These are phyloP conservation scores for Erethizon dorsatum DNA, from an alignment of 2,797 vertebrate genomes.

Conservation along the genomic window DNA sequence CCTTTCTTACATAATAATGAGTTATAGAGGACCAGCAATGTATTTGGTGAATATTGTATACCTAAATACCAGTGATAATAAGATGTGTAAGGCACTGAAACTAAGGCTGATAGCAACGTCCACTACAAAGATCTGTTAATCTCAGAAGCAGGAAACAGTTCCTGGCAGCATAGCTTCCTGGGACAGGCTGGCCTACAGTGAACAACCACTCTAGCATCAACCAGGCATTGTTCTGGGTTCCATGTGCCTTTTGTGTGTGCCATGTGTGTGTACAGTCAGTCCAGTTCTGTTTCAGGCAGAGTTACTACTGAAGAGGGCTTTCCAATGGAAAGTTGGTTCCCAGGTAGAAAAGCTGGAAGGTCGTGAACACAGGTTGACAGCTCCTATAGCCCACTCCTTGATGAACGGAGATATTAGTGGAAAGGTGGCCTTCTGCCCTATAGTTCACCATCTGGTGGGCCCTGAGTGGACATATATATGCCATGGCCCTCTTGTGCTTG, in stretches of 20 bases:
- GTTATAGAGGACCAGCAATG: conserved; percentile 83
- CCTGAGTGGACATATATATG: background rate
- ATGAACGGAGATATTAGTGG: background rate
- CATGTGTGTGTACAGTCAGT: background rate
- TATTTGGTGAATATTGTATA: conserved; percentile 76
- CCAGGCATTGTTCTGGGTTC: background rate
- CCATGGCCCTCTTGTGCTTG: background rate
- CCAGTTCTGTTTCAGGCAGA: background rate
- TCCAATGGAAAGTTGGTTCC: background rate
- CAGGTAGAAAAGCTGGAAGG: background rate
- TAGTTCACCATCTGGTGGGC: background rate
- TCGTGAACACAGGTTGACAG: background rate
- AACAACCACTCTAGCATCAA: background rate
- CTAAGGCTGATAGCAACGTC: conserved; percentile 52
- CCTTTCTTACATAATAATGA: conserved; percentile 87
- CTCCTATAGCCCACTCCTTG: background rate
- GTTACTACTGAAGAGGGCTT: background rate
- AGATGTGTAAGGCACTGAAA: conserved; percentile 79
- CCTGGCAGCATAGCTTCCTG: background rate
- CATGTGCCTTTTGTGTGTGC: background rate
- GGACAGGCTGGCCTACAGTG: conserved; percentile 15
- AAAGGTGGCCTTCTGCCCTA: background rate
- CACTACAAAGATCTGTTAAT: conserved; percentile 19
- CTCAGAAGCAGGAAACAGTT: background rate
- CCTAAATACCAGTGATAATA: conserved; percentile 56